Base-by-base conservation (phyloP, 2,888 invertebrate genomes). In the Cephalotes varians region DNA sequence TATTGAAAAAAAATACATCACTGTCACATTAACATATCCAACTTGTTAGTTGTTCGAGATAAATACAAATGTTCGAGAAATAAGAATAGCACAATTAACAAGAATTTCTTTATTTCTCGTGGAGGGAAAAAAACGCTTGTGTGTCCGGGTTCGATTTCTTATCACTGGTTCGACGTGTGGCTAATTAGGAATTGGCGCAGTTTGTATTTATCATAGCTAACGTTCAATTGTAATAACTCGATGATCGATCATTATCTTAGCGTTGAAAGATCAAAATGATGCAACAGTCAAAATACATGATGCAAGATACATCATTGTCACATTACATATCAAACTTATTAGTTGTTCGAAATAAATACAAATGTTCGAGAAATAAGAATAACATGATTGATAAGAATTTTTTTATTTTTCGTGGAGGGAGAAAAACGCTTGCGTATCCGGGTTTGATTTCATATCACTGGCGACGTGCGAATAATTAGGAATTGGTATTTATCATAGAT, bases 401-500 rank as follows among this genome's bases (percentile, higher is more conserved):
- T 5, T 74, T 76, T 76, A 76, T 76, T 76, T 47, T 1, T 31
- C 10, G n/a, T n/a, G n/a, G n/a, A n/a, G n/a, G n/a, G n/a, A n/a
- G n/a, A n/a, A n/a, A n/a, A n/a, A n/a, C n/a, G n/a, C n/a, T n/a
- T n/a, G n/a, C n/a, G n/a, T n/a, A n/a, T n/a, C n/a, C n/a, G n/a
- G n/a, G n/a, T n/a, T n/a, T n/a, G n/a, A n/a, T n/a, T n/a, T n/a
- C n/a, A n/a, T n/a, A n/a, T n/a, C n/a, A n/a, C n/a, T n/a, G n/a
- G n/a, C n/a, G n/a, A n/a, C n/a, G n/a, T n/a, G n/a, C n/a, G n/a
- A n/a, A n/a, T n/a, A n/a, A n/a, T n/a, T n/a, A n/a, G n/a, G n/a
- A n/a, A n/a, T n/a, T n/a, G n/a, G 25, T 54, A 56, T 37, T 40
- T 21, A 25, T 25, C 0, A 28, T 2, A 40, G 51, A 71, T 18